These are phyloP conservation scores for Cylas formicarius DNA, from an alignment of 1,140 invertebrate species.

Conservation along the genomic window DNA sequence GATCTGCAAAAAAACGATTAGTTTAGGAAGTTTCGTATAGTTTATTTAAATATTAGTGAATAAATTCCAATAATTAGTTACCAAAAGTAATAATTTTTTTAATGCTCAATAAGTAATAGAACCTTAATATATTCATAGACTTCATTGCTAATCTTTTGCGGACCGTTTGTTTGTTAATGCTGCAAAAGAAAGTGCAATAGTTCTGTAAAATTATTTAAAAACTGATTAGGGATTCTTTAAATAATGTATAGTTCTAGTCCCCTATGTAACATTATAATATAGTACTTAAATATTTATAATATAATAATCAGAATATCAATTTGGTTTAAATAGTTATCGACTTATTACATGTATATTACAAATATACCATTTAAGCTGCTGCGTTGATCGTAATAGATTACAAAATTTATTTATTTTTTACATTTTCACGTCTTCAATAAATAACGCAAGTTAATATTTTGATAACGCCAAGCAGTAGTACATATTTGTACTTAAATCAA, in stretches of 20 bases:
- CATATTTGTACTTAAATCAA: background rate
- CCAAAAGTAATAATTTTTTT: constrained; percentile 19
- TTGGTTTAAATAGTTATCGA: background rate
- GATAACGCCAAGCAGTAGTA: background rate
- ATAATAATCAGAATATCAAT: constrained; percentile 6
- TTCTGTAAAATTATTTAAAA: constrained; percentile 17
- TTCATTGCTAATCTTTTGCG: constrained; percentile 31
- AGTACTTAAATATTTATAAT: constrained; percentile 15
- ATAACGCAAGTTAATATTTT: no score
- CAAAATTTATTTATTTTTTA: constrained; percentile 14
- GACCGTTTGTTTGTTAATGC: constrained; percentile 26
- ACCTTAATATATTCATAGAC: constrained; percentile 24
- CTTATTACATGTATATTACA: constrained; percentile 1
- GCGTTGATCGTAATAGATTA: background rate
- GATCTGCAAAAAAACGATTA: background rate
- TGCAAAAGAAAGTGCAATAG: constrained; percentile 31
- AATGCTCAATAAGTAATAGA: constrained; percentile 29
- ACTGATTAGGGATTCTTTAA: constrained; percentile 2
- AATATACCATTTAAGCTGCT: constrained; percentile 4
- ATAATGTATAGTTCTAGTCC: constrained; percentile 18
- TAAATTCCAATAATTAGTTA: constrained; percentile 19
- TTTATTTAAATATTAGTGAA: constrained; percentile 6
- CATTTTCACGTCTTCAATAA: constrained; percentile 16
- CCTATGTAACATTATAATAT: constrained; percentile 5
- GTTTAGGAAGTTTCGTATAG: background rate